Percentiles rank a stretch among this genome's conserved stretches.
These are phyloP conservation scores for Amphiprion ocellaris DNA, from an alignment of 2,113 vertebrate species.

Conservation along the genomic window DNA sequence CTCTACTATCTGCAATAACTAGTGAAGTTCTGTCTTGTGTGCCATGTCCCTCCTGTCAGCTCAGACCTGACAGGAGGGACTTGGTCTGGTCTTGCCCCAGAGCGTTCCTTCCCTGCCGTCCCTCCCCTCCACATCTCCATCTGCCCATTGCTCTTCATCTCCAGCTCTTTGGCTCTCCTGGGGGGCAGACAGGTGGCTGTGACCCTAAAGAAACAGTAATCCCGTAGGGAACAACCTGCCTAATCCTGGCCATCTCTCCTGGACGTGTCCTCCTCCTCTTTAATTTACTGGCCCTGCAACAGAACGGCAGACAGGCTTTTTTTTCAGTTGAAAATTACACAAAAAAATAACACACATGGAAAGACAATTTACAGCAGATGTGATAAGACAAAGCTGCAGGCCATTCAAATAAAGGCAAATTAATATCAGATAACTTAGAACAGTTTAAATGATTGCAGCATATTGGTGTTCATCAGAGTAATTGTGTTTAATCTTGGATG, in stretches of 20 bases:
- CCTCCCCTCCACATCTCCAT: conserved; percentile 61
- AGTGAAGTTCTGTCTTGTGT: conserved; percentile 37
- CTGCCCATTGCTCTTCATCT: conserved; percentile 59
- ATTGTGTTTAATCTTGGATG: no score
- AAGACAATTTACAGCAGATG: neutral
- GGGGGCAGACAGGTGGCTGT: conserved; percentile 73
- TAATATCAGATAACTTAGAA: no score
- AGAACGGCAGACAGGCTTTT: conserved; percentile 27
- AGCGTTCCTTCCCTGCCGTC: conserved; percentile 36
- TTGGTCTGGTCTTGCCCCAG: conserved; percentile 52
- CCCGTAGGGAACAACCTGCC: conserved; percentile 66
- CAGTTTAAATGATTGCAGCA: no score
- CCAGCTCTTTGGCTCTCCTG: conserved; percentile 55
- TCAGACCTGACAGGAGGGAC: conserved; percentile 25
- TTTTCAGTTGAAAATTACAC: neutral
- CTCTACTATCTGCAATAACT: conserved; percentile 11
- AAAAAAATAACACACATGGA: neutral
- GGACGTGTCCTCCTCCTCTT: conserved; percentile 29
- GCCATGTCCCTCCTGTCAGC: conserved; percentile 31
- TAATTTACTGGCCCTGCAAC: conserved; percentile 34
- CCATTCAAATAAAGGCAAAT: neutral
- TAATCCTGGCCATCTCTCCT: conserved; percentile 52
- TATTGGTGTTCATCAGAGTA: no score
- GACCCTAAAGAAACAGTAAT: conserved; percentile 61
- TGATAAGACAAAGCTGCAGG: neutral